A percentile compares a stretch with the other conserved stretches of the same genome.
phyloP scores from a whole-genome alignment of 1,140 invertebrate species.

The Heliconius eleuchia region DNA sequence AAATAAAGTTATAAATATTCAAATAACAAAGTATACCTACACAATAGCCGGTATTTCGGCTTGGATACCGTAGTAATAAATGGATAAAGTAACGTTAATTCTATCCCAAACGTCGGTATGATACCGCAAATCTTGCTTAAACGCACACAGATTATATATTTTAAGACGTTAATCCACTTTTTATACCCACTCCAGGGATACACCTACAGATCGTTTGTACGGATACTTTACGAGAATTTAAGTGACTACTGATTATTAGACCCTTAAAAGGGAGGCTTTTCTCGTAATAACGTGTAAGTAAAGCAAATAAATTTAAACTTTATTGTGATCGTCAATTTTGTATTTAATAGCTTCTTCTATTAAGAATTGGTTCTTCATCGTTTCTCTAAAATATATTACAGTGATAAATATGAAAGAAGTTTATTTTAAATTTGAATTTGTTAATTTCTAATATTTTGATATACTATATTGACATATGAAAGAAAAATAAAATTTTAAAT shows the following conservation, averaged over 20 bases:
- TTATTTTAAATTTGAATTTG: not conserved
- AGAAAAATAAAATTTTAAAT: too few relatives aligned
- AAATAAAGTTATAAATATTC: slow-evolving; percentile 41
- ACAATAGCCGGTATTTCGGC: slow-evolving; percentile 18
- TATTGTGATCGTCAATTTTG: slow-evolving; percentile 31
- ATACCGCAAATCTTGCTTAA: slow-evolving; percentile 58
- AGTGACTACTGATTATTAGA: slow-evolving; percentile 58
- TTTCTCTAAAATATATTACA: not conserved
- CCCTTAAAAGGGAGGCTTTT: slow-evolving; percentile 43
- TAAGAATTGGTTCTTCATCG: not conserved
- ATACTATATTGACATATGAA: too few relatives aligned
- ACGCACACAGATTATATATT: slow-evolving; percentile 59
- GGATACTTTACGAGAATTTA: slow-evolving; percentile 67
- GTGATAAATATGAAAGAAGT: not conserved
- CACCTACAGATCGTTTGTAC: slow-evolving; percentile 56
- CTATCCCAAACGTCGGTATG: slow-evolving; percentile 40
- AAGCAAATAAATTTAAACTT: slow-evolving; percentile 19
- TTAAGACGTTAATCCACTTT: slow-evolving; percentile 68
- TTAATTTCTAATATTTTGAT: too few relatives aligned
- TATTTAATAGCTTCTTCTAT: slow-evolving; percentile 27
- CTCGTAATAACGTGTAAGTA: slow-evolving; percentile 39
- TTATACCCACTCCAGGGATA: slow-evolving; percentile 54
- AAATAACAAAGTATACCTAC: slow-evolving; percentile 18
- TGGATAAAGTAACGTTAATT: slow-evolving; percentile 43
- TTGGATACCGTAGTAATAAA: slow-evolving; percentile 21